A percentile compares a stretch with the other conserved stretches of the same genome.
phyloP scores from a whole-genome alignment of 1,140 invertebrate species.

The Papilio glaucus region DNA sequence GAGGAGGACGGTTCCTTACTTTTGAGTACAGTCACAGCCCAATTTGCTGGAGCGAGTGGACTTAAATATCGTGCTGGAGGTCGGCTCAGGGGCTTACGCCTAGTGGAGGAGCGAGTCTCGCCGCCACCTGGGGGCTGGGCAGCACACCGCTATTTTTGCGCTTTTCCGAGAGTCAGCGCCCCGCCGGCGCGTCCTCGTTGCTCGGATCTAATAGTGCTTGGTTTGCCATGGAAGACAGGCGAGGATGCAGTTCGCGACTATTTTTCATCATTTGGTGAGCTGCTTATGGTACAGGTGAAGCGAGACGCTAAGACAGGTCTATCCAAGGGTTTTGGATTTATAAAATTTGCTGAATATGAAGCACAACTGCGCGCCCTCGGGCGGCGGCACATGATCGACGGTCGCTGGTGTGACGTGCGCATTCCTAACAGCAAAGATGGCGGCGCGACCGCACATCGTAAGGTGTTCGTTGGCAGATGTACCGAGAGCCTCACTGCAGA shows the following conservation, averaged over 20 bases:
- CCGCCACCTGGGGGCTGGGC: constrained; percentile 79
- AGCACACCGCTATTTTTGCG: constrained; percentile 75
- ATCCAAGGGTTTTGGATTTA: constrained; percentile 93
- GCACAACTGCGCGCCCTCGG: constrained; percentile 86
- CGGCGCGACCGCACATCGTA: constrained; percentile 93
- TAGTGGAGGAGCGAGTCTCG: constrained; percentile 90
- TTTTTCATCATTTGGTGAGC: constrained; percentile 90
- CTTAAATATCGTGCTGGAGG: constrained; percentile 94
- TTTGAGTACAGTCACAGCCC: constrained; percentile 91
- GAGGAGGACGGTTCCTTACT: constrained; percentile 93
- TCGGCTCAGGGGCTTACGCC: constrained; percentile 90
- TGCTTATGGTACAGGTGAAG: constrained; percentile 89
- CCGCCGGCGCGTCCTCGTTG: constrained; percentile 89
- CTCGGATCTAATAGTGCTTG: constrained; percentile 92
- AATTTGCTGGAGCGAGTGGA: constrained; percentile 95
- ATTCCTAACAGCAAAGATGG: constrained; percentile 91
- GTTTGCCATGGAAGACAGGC: constrained; percentile 90
- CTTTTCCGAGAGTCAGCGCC: constrained; percentile 69
- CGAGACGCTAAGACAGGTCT: constrained; percentile 90
- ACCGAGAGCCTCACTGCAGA: constrained; percentile 95
- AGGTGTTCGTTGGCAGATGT: constrained; percentile 97
- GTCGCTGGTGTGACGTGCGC: constrained; percentile 92
- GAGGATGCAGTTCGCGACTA: constrained; percentile 90
- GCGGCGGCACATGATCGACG: constrained; percentile 90
- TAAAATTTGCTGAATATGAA: constrained; percentile 89